Evolutionary conservation across 2,113 vertebrate species (phyloP).

Genomic region (Campylorhamphus procurvoides): DNA sequence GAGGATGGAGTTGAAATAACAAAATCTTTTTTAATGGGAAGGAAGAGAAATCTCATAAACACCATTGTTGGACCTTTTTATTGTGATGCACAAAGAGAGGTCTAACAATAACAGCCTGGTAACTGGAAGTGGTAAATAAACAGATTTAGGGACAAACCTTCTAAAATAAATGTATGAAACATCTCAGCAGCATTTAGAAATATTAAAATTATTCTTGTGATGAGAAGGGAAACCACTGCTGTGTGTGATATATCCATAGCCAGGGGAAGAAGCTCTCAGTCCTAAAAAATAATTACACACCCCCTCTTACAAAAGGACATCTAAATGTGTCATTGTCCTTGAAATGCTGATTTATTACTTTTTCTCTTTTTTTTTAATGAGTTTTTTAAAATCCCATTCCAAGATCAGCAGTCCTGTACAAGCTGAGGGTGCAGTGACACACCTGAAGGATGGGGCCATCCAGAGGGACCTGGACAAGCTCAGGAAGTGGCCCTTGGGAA

Average conservation of each 20-base stretch:
- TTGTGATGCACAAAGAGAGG: background rate
- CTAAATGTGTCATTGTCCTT: background rate
- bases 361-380: background rate
- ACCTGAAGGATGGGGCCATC: background rate
- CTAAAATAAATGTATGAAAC: background rate
- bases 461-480: background rate
- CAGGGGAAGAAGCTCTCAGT: background rate
- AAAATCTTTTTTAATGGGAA: background rate
- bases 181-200: background rate
- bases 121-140: background rate
- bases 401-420: background rate
- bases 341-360: background rate
- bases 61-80: background rate
- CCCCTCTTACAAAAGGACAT: background rate
- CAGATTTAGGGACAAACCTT: background rate
- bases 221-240: background rate
- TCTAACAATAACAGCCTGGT: background rate
- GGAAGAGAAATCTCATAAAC: background rate
- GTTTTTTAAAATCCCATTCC: background rate
- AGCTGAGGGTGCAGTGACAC: background rate
- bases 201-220: background rate
- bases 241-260: background rate
- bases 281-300: background rate
- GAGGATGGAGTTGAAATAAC: background rate
- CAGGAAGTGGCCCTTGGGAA: background rate